phyloP scores from a whole-genome alignment of 2,797 vertebrate genomes.

The Arvicola amphibius region DNA sequence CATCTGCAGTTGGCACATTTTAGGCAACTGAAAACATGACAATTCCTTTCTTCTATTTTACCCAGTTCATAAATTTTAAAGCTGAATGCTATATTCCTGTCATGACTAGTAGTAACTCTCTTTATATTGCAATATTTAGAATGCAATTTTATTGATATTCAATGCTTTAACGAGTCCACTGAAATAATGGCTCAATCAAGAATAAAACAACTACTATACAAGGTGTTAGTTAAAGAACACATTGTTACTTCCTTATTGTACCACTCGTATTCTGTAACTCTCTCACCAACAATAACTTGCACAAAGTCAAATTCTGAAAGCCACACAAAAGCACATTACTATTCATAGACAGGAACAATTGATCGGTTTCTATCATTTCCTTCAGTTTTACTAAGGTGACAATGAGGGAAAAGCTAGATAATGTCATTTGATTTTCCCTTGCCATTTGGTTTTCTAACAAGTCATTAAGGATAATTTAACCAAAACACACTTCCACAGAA shows the following conservation, averaged over 20 bases:
- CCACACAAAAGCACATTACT: conserved; percentile 63
- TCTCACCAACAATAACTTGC: conserved; percentile 24
- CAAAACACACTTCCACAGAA: conserved; percentile 59
- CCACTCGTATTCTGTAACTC: conserved; percentile 10
- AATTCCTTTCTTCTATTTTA: neutral
- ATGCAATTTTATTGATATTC: conserved; percentile 24
- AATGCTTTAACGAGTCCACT: neutral
- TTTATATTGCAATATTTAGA: neutral
- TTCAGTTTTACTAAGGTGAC: conserved; percentile 61
- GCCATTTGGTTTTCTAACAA: conserved; percentile 67
- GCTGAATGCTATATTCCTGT: neutral
- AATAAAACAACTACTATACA: neutral
- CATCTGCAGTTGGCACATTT: neutral
- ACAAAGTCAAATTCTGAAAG: conserved; percentile 56
- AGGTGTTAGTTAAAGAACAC: neutral
- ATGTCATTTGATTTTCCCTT: neutral
- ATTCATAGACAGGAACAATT: conserved; percentile 65
- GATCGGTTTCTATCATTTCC: conserved; percentile 29
- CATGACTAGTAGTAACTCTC: neutral
- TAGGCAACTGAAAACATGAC: neutral
- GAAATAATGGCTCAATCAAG: neutral
- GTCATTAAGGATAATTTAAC: conserved; percentile 53
- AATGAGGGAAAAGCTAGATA: conserved; percentile 66
- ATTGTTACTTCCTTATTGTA: conserved; percentile 49
- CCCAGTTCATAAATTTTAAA: neutral